phyloP scores from a whole-genome alignment of 2,113 vertebrate species.

The Oostethus manadensis region DNA sequence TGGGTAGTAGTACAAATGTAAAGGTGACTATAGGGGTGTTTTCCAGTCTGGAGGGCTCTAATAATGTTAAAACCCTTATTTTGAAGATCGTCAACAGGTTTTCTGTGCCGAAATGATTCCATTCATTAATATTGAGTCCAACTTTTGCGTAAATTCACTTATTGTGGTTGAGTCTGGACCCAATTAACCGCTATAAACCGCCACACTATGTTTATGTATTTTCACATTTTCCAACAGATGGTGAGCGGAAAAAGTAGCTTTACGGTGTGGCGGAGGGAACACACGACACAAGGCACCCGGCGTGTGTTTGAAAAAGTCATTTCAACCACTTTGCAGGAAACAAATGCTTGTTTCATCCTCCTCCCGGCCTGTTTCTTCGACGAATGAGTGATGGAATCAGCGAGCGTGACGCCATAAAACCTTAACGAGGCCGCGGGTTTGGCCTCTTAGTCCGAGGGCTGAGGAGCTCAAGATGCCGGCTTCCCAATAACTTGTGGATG shows the following conservation, averaged over 20 bases:
- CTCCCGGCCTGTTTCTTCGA: constrained; percentile 29
- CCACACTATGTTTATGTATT: too few species aligned
- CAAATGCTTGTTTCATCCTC: constrained; percentile 1
- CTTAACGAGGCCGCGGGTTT: constrained; percentile 58
- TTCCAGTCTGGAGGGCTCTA: too few species aligned
- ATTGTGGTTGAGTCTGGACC: too few species aligned
- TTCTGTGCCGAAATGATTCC: too few species aligned
- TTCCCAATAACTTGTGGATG: constrained; percentile 31
- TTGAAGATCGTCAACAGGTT: too few species aligned
- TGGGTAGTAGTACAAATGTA: too few species aligned
- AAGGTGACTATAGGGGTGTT: too few species aligned
- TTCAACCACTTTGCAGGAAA: not conserved
- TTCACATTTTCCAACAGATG: not conserved
- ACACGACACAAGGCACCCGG: not conserved
- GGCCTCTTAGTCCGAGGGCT: constrained; percentile 48
- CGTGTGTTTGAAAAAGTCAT: not conserved
- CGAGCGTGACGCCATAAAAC: constrained; percentile 47
- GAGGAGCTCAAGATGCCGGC: constrained; percentile 36
- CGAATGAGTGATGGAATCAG: constrained; percentile 60
- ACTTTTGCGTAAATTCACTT: too few species aligned
- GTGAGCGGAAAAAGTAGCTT: not conserved
- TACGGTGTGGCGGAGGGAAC: not conserved
- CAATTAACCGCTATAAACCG: too few species aligned
- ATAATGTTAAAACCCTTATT: too few species aligned
- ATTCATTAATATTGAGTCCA: too few species aligned